Conservation (phyloP, 2,113 vertebrate genomes). For the Astatoreochromis straeleni region DNA sequence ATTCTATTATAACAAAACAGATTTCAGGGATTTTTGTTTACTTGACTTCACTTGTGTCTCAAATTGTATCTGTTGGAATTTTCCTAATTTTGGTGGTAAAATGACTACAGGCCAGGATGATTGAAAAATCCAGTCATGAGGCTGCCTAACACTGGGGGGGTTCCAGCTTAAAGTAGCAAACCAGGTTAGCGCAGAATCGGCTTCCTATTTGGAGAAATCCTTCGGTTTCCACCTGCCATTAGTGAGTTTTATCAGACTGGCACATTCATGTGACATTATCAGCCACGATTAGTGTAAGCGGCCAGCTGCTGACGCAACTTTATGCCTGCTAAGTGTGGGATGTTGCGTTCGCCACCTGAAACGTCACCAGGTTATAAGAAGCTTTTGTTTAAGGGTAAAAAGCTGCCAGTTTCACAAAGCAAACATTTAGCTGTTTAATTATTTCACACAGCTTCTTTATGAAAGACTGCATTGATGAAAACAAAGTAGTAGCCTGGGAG, state of each 20-base stretch:
- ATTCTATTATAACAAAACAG: background rate
- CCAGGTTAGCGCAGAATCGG: background rate
- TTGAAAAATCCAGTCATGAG: background rate
- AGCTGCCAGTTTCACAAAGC: background rate
- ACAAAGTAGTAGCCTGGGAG: background rate
- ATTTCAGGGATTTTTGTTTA: background rate
- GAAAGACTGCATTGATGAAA: background rate
- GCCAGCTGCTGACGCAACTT: background rate
- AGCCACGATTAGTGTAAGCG: background rate
- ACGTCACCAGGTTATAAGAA: background rate
- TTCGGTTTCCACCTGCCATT: background rate
- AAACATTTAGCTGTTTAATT: background rate
- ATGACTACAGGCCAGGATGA: background rate
- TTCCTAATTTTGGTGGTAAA: background rate
- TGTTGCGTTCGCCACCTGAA: background rate
- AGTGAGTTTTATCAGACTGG: background rate
- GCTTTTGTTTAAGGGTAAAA: background rate
- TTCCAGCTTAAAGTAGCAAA: background rate
- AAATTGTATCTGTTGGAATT: background rate
- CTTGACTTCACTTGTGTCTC: background rate
- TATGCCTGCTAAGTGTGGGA: background rate
- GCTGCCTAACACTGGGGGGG: background rate
- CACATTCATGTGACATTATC: background rate
- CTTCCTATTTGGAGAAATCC: background rate
- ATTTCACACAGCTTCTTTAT: background rate